Evolutionary conservation across 2,797 vertebrate genomes (phyloP).

Genomic region (Pipistrellus kuhlii): DNA sequence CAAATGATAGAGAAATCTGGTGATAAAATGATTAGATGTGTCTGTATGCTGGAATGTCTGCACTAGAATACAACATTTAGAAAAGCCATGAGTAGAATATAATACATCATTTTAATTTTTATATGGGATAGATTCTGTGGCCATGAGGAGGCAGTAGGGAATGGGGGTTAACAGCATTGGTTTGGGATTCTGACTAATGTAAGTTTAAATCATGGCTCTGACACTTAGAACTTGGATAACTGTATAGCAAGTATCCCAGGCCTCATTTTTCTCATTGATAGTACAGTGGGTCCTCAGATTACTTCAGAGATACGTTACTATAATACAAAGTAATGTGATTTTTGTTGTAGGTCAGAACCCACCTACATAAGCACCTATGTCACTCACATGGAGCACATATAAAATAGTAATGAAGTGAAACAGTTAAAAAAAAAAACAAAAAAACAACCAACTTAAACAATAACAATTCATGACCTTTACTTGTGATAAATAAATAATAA

Average conservation of each 20-base stretch:
- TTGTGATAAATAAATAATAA: too few species aligned
- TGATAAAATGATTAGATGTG: slow-evolving; percentile 11
- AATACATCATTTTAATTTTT: slow-evolving; percentile 6
- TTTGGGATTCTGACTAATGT: background rate
- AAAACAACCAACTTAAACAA: too few species aligned
- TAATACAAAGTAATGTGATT: too few species aligned
- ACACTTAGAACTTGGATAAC: background rate
- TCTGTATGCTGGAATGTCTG: background rate
- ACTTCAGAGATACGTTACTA: too few species aligned
- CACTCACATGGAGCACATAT: too few species aligned
- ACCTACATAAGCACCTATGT: too few species aligned
- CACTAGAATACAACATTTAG: background rate
- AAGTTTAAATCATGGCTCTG: background rate
- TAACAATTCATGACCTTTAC: too few species aligned
- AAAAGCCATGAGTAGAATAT: background rate
- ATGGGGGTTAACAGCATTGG: background rate
- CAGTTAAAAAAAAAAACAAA: too few species aligned
- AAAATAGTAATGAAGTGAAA: too few species aligned
- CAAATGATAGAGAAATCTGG: slow-evolving; percentile 39
- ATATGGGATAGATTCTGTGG: background rate
- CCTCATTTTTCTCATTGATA: background rate
- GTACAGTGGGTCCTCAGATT: too few species aligned
- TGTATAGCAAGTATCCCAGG: background rate
- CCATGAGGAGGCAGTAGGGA: background rate
- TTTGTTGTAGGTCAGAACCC: too few species aligned